phyloP scores from a whole-genome alignment of 2,113 vertebrate species.

The Cyprinodon variegatus region DNA sequence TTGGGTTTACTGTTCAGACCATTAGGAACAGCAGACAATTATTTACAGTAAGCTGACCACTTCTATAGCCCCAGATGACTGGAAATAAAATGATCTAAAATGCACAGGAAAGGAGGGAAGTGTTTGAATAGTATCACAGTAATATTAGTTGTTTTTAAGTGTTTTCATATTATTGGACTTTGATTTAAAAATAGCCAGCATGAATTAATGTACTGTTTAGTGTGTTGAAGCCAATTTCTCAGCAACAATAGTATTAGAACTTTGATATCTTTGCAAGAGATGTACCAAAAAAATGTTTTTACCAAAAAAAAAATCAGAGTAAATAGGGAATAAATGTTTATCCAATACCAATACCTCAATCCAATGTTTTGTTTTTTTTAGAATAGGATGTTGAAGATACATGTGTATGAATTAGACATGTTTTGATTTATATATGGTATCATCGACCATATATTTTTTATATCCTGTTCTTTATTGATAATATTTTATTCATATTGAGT shows the following conservation, averaged over 20 bases:
- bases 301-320: background rate
- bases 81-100: conserved; percentile 4
- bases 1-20: background rate
- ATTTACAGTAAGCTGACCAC: background rate
- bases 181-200: conserved; percentile 5
- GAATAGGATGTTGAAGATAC: too few species aligned
- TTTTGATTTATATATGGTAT: too few species aligned
- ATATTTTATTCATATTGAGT: too few species aligned
- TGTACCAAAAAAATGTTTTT: background rate
- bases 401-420: too few species aligned
- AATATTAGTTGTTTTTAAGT: background rate
- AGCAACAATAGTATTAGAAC: background rate
- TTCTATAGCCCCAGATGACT: background rate
- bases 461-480: too few species aligned
- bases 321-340: background rate
- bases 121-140: background rate
- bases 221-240: too few species aligned
- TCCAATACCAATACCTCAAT: too few species aligned
- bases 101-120: background rate
- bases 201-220: background rate
- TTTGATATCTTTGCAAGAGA: background rate
- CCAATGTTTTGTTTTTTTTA: background rate
- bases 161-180: conserved; percentile 13
- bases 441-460: too few species aligned
- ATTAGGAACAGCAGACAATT: conserved; percentile 4